These are phyloP conservation scores for Caenorhabditis sulstoni DNA, from an alignment of 2,888 invertebrate genomes.

Conservation along the genomic window DNA sequence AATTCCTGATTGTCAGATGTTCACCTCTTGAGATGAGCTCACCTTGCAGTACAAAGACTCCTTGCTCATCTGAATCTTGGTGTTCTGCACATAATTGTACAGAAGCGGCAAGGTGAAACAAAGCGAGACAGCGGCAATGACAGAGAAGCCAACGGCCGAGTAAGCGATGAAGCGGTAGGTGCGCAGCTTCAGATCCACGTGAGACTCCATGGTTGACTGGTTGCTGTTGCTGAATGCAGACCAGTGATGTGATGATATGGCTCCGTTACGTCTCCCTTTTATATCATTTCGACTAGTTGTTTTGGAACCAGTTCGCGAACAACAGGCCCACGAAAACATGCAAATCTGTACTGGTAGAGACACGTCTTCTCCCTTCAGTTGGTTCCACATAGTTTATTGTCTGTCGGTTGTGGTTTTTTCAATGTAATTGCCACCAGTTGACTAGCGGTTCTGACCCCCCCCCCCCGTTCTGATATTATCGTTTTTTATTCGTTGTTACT, in stretches of 20 bases:
- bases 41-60: conserved; percentile 55
- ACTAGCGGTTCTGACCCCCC: conserved; percentile 34
- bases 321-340: conserved; percentile 14
- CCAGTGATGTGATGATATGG: conserved; percentile 50
- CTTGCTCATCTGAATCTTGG: conserved; percentile 41
- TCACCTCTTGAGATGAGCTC: neutral
- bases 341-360: neutral
- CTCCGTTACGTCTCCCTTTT: conserved; percentile 20
- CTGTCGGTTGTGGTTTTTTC: conserved; percentile 35
- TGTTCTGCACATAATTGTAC: conserved; percentile 51
- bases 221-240: conserved; percentile 50
- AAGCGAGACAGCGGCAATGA: conserved; percentile 44
- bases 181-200: conserved; percentile 48
- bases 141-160: conserved; percentile 45
- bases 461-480: conserved; percentile 11
- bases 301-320: conserved; percentile 32
- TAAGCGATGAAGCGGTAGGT: conserved; percentile 52
- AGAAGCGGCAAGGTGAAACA: conserved; percentile 52
- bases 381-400: conserved; percentile 53
- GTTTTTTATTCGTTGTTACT: conserved; percentile 3
- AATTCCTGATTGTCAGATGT: no score
- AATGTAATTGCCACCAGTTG: conserved; percentile 43
- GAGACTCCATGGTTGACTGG: conserved; percentile 56
- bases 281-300: conserved; percentile 17
- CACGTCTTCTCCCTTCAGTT: conserved; percentile 8